Evolutionary conservation across 2,888 invertebrate genomes (phyloP).

Genomic region (Drosophila histrio): DNA sequence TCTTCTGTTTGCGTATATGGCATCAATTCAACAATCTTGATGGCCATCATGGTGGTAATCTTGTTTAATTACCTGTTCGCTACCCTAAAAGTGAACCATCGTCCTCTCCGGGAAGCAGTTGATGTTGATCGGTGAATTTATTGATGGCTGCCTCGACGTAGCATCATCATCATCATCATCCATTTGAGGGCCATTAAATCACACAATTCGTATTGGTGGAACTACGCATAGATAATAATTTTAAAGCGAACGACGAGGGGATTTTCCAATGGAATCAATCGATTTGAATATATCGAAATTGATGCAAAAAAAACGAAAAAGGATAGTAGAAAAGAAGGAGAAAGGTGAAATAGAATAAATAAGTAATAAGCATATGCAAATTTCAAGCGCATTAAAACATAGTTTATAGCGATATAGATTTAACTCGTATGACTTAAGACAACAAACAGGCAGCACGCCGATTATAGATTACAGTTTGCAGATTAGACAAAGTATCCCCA

Average conservation of each 20-base stretch:
- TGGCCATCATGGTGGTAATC: conserved; percentile 13
- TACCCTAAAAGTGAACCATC: neutral
- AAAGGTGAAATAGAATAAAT: conserved; percentile 77
- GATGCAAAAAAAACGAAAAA: conserved; percentile 19
- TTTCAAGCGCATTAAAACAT: conserved; percentile 60
- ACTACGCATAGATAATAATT: conserved; percentile 35
- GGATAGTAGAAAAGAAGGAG: conserved; percentile 65
- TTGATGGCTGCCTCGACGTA: conserved; percentile 6
- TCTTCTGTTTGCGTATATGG: conserved; percentile 3
- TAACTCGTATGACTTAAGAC: conserved; percentile 36
- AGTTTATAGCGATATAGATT: conserved; percentile 58
- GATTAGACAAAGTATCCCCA: neutral
- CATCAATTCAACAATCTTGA: conserved; percentile 7
- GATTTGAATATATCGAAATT: conserved; percentile 25
- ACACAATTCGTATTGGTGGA: conserved; percentile 12
- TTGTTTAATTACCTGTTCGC: conserved; percentile 21
- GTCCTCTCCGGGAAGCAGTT: neutral
- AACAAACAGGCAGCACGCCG: conserved; percentile 11
- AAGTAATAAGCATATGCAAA: conserved; percentile 66
- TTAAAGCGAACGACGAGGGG: conserved; percentile 2
- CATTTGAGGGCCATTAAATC: conserved; percentile 18
- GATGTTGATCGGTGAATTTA: conserved; percentile 33
- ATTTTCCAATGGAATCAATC: conserved; percentile 29
- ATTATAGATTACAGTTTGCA: conserved; percentile 9
- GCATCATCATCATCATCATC: conserved; percentile 3